A percentile compares a stretch with the other conserved stretches of the same genome.
These are phyloP conservation scores for Liopterus haemorrhoidalis DNA, from an alignment of 2,888 invertebrate genomes.

Conservation along the genomic window DNA sequence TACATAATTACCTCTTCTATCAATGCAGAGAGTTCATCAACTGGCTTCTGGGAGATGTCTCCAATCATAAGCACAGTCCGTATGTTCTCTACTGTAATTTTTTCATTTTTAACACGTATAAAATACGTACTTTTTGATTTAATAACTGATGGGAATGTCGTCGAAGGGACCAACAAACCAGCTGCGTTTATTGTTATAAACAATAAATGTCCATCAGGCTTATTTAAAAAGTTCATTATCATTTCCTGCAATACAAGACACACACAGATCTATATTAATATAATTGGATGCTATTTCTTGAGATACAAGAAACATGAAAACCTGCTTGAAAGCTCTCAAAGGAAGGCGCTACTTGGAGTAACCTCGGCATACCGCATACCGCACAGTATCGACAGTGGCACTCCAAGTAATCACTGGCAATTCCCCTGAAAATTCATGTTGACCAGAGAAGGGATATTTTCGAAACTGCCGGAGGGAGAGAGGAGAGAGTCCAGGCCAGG, in stretches of 20 bases:
- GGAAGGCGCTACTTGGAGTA: no score
- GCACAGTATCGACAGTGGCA: no score
- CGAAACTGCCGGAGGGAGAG: no score
- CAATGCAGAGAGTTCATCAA: constrained; percentile 63
- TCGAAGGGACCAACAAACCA: constrained; percentile 59
- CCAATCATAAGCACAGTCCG: constrained; percentile 55
- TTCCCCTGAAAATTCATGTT: no score
- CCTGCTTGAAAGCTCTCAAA: no score
- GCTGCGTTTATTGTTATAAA: constrained; percentile 58
- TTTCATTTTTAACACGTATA: constrained; percentile 57
- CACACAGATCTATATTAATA: constrained; percentile 7
- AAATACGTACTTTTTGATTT: constrained; percentile 72
- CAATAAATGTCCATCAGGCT: constrained; percentile 47
- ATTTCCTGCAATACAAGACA: constrained; percentile 44
- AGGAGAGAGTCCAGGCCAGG: no score
- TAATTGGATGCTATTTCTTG: no score
- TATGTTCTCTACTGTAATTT: constrained; percentile 58
- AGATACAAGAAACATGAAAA: no score
- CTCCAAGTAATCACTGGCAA: no score
- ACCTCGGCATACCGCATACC: no score
- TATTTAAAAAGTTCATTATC: constrained; percentile 51
- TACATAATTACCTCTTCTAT: constrained; percentile 53
- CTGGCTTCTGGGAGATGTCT: constrained; percentile 64
- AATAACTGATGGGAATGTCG: constrained; percentile 55
- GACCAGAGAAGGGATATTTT: no score